Evolutionary conservation across 2,888 invertebrate species (phyloP).

Genomic region (Amphipoea lucens): DNA sequence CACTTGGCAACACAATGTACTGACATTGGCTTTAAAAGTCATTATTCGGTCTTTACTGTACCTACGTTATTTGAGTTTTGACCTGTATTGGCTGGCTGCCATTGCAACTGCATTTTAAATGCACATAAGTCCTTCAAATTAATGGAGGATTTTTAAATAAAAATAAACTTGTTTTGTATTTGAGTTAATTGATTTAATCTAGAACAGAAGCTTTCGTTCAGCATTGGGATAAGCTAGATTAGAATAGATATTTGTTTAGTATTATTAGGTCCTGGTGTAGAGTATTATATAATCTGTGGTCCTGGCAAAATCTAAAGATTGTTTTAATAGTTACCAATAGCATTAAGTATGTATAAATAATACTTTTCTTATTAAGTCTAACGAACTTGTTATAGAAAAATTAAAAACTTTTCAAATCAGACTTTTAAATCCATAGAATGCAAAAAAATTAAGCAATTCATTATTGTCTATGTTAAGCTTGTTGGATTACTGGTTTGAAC

Average conservation of each 20-base stretch:
- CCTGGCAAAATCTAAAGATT: too few species aligned
- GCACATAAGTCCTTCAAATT: constrained; percentile 18
- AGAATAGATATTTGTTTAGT: background rate
- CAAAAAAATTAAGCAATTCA: too few species aligned
- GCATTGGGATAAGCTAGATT: background rate
- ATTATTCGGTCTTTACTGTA: constrained; percentile 1
- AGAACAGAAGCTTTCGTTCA: background rate
- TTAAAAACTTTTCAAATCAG: too few species aligned
- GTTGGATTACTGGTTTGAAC: too few species aligned
- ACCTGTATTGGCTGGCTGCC: constrained; percentile 44
- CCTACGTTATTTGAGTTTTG: constrained; percentile 40
- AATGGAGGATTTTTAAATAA: constrained; percentile 32
- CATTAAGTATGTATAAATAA: too few species aligned
- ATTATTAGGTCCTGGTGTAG: background rate
- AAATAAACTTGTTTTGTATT: constrained; percentile 30
- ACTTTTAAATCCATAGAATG: too few species aligned
- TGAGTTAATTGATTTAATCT: background rate
- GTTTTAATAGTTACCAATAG: too few species aligned
- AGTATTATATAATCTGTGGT: too few species aligned
- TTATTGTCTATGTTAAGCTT: too few species aligned
- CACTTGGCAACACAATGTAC: constrained; percentile 46
- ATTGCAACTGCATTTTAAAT: constrained; percentile 36
- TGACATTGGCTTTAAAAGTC: constrained; percentile 5
- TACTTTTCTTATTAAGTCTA: too few species aligned
- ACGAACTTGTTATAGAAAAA: too few species aligned